Conservation (phyloP, 2,797 vertebrate genomes). For the Vultur gryphus region DNA sequence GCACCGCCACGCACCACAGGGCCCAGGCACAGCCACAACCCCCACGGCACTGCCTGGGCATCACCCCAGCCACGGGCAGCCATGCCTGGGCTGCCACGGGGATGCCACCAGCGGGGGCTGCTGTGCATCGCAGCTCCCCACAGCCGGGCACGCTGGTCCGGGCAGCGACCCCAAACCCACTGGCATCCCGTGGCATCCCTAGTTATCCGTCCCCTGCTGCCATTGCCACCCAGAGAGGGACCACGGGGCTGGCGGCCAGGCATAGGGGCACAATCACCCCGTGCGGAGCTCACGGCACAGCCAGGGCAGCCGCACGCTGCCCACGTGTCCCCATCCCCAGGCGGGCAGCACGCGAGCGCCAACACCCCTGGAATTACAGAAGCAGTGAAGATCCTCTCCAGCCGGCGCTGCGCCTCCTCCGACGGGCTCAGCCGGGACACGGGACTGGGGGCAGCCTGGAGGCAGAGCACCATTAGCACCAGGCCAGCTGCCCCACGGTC, state of each 20-base stretch:
- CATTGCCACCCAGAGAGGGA: not conserved
- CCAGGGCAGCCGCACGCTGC: not conserved
- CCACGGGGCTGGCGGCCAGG: fast-evolving
- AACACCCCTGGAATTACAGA: constrained; percentile 78
- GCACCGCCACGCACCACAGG: not conserved
- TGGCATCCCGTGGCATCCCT: not conserved
- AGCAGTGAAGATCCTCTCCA: constrained; percentile 91
- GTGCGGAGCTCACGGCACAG: fast-evolving
- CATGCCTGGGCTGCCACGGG: fast-evolving
- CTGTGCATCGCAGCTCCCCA: not conserved
- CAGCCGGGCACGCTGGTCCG: fast-evolving
- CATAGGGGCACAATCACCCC: not conserved
- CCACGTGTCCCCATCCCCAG: not conserved
- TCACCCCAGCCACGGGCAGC: not conserved
- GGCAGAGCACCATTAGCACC: constrained; percentile 69
- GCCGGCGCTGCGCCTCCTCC: constrained; percentile 86
- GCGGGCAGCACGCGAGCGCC: not conserved
- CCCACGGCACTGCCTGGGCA: not conserved
- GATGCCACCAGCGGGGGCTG: not conserved
- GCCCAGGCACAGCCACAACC: fast-evolving
- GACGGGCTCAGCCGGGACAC: constrained; percentile 73
- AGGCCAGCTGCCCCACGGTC: not conserved
- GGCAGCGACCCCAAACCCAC: not conserved
- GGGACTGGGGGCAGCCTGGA: constrained; percentile 76
- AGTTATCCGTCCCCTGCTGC: not conserved